Conservation (phyloP, 2,113 vertebrate species). For the Proteles cristata region DNA sequence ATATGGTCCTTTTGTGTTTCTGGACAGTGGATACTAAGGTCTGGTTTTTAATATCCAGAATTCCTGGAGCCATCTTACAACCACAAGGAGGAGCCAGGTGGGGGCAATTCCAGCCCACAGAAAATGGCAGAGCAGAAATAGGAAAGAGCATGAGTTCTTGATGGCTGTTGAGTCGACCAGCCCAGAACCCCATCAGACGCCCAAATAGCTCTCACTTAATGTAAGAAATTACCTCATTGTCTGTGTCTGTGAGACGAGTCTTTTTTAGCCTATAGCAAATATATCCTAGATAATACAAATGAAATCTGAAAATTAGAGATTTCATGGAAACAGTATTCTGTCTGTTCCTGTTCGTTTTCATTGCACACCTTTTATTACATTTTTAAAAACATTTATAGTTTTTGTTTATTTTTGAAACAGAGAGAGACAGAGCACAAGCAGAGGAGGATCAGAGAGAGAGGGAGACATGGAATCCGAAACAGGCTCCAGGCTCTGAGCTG, state of each 20-base stretch:
- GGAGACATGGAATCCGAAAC: neutral
- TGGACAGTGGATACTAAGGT: neutral
- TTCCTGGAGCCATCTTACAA: neutral
- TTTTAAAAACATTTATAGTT: no score
- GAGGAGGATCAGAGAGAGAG: no score
- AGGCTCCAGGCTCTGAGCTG: neutral
- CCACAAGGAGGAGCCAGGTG: neutral
- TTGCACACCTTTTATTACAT: neutral
- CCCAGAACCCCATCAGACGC: neutral
- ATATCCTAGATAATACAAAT: neutral
- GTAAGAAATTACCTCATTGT: neutral
- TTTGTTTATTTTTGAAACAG: neutral
- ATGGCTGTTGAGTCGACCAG: neutral
- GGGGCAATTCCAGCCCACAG: neutral
- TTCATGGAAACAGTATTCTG: neutral
- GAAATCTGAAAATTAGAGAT: neutral
- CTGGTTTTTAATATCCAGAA: neutral
- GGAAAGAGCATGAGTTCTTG: accelerated
- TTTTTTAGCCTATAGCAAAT: neutral
- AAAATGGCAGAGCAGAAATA: neutral
- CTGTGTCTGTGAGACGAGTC: neutral
- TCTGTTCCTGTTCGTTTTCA: neutral
- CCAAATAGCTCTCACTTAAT: neutral
- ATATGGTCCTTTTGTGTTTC: neutral
- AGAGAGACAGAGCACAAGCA: neutral